These are phyloP conservation scores for Atta texana DNA, from an alignment of 1,140 invertebrate genomes.

Conservation along the genomic window DNA sequence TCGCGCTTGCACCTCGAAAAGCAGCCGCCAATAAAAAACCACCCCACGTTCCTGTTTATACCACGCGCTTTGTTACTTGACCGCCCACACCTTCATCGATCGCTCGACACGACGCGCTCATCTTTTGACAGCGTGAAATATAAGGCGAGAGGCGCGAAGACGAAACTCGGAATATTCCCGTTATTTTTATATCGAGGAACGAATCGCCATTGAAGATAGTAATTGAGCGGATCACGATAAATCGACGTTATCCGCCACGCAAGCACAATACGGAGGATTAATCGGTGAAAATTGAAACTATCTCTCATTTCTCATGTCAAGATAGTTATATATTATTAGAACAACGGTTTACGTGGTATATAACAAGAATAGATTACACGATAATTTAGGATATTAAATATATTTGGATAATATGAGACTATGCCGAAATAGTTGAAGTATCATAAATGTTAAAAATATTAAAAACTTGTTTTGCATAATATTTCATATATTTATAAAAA, in stretches of 20 bases:
- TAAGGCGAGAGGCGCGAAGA: slow-evolving; percentile 25
- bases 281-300: slow-evolving; percentile 30
- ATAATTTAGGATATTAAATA: not conserved
- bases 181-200: slow-evolving; percentile 23
- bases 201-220: slow-evolving; percentile 12
- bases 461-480: not conserved
- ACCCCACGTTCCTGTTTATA: slow-evolving; percentile 69
- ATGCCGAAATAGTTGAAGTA: not conserved
- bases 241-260: slow-evolving; percentile 17
- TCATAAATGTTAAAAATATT: not conserved
- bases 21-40: slow-evolving; percentile 67
- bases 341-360: not conserved
- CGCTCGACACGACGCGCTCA: slow-evolving; percentile 59
- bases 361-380: not conserved
- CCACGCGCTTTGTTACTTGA: slow-evolving; percentile 65
- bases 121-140: slow-evolving; percentile 68
- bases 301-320: not conserved
- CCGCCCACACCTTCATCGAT: slow-evolving; percentile 75
- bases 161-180: slow-evolving; percentile 25
- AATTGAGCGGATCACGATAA: slow-evolving; percentile 36
- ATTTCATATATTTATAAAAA: not conserved
- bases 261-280: slow-evolving; percentile 18
- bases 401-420: not conserved
- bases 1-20: slow-evolving; percentile 70
- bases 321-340: not conserved